Base-by-base conservation (phyloP, 2,888 invertebrate species). In the Tineola bisselliella region DNA sequence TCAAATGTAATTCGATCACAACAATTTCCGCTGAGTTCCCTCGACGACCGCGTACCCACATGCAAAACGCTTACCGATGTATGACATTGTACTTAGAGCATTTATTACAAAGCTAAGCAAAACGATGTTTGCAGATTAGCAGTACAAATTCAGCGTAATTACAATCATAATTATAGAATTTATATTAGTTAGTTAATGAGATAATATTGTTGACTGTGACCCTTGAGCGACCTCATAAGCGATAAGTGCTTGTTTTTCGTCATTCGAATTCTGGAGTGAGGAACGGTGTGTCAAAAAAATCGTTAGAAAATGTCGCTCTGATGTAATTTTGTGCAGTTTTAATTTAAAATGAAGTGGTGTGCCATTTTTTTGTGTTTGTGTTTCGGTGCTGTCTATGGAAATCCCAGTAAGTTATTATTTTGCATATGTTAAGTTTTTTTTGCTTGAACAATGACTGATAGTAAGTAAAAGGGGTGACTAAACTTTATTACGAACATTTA, bases 181-280 rank as follows among this genome's bases (percentile, higher is more conserved):
- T 33, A 4, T 19, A n/a, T 73, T 70, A 67, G 58, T 25, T 64
- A 66, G 76, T 79, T 82, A 83, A 79, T 72, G 71, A 69, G 81
- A 80, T 83, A 82, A 79, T 73, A 74, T 66, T 77, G 71, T 80
- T 81, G 76, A 80, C 78, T 72, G 69, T 77, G 80, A 83, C 81
- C 84, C 75, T 70, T 65, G 66, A 69, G 66, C 68, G 77, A 79
- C 75, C 79, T 71, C 62, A 62, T 63, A 77, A 79, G 69, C 65
- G 66, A 66, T 68, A 65, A 65, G 69, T 25, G 54, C 25, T 54
- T 25, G 70, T 69, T 70, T 75, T 70, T 69, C 68, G 72, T 81
- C 80, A 84, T 79, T 83, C 74, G 68, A 68, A 69, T 69, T 71
- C 69, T 71, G 64, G 69, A 71, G 70, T 70, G 77, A 72, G 69